Evolutionary conservation across 2,888 invertebrate species (phyloP).

Genomic region (Eucriotettix oculatus): DNA sequence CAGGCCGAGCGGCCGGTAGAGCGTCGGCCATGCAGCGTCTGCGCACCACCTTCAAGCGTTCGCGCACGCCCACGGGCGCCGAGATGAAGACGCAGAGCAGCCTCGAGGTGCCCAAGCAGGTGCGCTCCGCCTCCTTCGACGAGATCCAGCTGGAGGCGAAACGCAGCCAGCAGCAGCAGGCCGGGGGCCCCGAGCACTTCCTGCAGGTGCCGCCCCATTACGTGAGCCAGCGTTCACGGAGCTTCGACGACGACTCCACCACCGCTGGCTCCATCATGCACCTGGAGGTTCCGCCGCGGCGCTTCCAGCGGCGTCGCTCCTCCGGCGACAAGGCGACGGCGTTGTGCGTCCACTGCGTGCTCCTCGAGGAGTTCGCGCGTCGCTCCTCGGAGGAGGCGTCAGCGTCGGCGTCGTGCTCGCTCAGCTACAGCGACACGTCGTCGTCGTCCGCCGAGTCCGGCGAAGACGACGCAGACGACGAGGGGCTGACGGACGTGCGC

Average conservation of each 20-base stretch:
- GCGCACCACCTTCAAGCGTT: conserved; percentile 74
- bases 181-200: conserved; percentile 13
- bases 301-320: conserved; percentile 36
- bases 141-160: conserved; percentile 70
- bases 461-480: conserved; percentile 16
- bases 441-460: conserved; percentile 26
- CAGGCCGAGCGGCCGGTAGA: not conserved
- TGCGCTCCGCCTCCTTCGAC: conserved; percentile 79
- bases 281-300: conserved; percentile 35
- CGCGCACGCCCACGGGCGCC: conserved; percentile 72
- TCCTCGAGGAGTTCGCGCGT: conserved; percentile 8
- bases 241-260: conserved; percentile 41
- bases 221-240: conserved; percentile 51
- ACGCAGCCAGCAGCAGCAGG: conserved; percentile 30
- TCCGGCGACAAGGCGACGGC: conserved; percentile 18
- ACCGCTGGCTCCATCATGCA: conserved; percentile 24
- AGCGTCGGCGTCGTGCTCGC: conserved; percentile 15
- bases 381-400: not conserved
- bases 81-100: conserved; percentile 87
- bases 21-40: conserved; percentile 46
- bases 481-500: conserved; percentile 35
- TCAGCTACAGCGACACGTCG: conserved; percentile 30
- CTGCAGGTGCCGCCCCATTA: conserved; percentile 13
- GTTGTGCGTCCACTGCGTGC: conserved; percentile 51
- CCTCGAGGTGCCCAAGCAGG: conserved; percentile 78